A percentile compares a stretch with the other conserved stretches of the same genome.
Evolutionary conservation across 2,797 vertebrate genomes (phyloP).

Genomic region (Philypnodon macrostomus): DNA sequence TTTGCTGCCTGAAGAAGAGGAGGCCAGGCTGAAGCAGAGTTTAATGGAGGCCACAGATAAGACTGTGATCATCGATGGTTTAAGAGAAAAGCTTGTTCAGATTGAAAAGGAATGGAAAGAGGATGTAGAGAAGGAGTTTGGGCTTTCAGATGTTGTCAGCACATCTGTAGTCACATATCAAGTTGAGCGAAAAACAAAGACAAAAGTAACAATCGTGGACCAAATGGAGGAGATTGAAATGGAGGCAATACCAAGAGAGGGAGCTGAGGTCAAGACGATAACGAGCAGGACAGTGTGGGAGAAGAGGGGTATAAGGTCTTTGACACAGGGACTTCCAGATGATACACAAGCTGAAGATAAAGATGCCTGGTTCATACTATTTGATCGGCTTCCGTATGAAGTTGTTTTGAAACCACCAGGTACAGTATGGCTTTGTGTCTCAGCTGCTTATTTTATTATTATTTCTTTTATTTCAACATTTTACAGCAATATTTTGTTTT

Average conservation of each 20-base stretch:
- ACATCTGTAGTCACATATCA: conserved; percentile 22
- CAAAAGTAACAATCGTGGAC: conserved; percentile 37
- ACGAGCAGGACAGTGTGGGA: conserved; percentile 16
- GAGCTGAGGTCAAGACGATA: conserved; percentile 7
- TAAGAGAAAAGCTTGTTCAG: conserved; percentile 35
- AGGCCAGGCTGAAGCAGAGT: conserved; percentile 10
- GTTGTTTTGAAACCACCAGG: conserved; percentile 56
- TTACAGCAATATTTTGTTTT: too few species aligned
- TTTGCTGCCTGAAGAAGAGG: conserved; percentile 53
- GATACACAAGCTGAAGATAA: conserved; percentile 20
- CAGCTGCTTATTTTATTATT: conserved; percentile 2
- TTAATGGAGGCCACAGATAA: conserved; percentile 5
- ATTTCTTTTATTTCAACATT: background rate
- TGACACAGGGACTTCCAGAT: conserved; percentile 7
- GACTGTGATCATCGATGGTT: conserved; percentile 18
- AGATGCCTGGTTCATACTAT: conserved; percentile 67
- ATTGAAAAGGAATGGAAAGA: conserved; percentile 47
- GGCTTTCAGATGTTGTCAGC: conserved; percentile 2
- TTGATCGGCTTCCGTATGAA: conserved; percentile 49
- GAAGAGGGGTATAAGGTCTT: conserved; percentile 3
- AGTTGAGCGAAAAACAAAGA: conserved; percentile 27
- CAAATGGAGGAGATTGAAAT: conserved; percentile 17
- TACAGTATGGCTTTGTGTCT: conserved; percentile 42
- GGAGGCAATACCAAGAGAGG: conserved; percentile 14
- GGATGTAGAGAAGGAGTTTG: conserved; percentile 24